These are phyloP conservation scores for Plusia festucae DNA, from an alignment of 2,888 invertebrate genomes.

Conservation along the genomic window DNA sequence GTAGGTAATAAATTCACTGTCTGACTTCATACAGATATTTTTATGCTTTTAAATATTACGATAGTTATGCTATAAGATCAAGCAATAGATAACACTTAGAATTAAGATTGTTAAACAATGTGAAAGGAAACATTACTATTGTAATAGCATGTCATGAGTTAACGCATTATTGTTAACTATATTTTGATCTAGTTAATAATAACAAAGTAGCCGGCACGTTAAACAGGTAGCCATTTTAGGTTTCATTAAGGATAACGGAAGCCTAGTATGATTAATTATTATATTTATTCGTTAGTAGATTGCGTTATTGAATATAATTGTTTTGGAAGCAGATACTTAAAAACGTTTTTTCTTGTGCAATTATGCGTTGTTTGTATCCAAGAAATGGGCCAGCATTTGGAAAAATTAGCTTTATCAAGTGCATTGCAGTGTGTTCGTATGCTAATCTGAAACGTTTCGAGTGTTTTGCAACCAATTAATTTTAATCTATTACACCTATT, in stretches of 20 bases:
- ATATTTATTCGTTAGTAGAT: conserved; percentile 11
- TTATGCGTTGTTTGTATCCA: not conserved
- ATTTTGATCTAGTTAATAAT: conserved; percentile 48
- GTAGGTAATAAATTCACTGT: conserved; percentile 82
- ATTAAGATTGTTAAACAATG: conserved; percentile 52
- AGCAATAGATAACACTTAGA: conserved; percentile 33
- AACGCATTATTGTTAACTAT: conserved; percentile 50
- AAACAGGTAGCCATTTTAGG: conserved; percentile 21
- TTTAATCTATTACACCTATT: not conserved
- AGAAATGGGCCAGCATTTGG: conserved; percentile 6
- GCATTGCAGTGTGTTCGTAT: not conserved
- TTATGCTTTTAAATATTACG: conserved; percentile 60
- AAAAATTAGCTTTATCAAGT: conserved; percentile 6
- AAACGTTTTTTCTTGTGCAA: not conserved
- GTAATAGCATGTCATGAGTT: conserved; percentile 44
- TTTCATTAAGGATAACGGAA: conserved; percentile 33
- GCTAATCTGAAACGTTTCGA: not conserved
- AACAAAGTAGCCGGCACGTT: conserved; percentile 26
- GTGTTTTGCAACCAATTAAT: not conserved
- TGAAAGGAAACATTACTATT: conserved; percentile 53
- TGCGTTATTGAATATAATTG: not conserved
- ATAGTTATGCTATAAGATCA: conserved; percentile 46
- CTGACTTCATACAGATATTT: conserved; percentile 63
- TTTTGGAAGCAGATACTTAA: not conserved
- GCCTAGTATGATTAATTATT: conserved; percentile 13